Evolutionary conservation across 2,797 vertebrate genomes (phyloP).

Genomic region (Artibeus jamaicensis): DNA sequence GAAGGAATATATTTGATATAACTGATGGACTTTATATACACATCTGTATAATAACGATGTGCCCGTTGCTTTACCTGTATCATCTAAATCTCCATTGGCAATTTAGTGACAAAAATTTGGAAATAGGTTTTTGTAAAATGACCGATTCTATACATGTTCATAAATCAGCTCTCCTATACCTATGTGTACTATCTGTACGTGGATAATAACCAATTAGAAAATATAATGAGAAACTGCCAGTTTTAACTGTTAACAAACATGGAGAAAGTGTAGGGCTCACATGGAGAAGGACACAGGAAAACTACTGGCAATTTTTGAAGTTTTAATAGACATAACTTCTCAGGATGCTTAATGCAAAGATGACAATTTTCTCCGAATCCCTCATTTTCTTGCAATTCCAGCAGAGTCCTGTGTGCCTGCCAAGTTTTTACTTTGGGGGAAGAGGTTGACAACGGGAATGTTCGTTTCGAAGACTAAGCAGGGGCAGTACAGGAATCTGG

Average conservation of each 20-base stretch:
- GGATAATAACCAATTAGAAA: not conserved
- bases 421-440: not conserved
- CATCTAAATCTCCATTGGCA: not conserved
- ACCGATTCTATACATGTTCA: not conserved
- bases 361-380: not conserved
- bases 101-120: not conserved
- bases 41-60: not conserved
- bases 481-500: not conserved
- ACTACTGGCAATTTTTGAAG: not conserved
- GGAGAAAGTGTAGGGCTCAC: not conserved
- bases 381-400: not conserved
- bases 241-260: not conserved
- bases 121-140: not conserved
- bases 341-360: not conserved
- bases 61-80: not conserved
- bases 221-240: not conserved
- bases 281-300: not conserved
- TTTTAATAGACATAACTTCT: not conserved
- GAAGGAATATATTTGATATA: not conserved
- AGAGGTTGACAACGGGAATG: not conserved
- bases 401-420: not conserved
- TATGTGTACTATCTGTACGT: too few relatives aligned
- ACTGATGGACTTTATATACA: not conserved
- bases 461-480: not conserved
- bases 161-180: not conserved